These are phyloP conservation scores for Manis pentadactyla DNA, from an alignment of 2,797 vertebrate genomes.

Conservation along the genomic window DNA sequence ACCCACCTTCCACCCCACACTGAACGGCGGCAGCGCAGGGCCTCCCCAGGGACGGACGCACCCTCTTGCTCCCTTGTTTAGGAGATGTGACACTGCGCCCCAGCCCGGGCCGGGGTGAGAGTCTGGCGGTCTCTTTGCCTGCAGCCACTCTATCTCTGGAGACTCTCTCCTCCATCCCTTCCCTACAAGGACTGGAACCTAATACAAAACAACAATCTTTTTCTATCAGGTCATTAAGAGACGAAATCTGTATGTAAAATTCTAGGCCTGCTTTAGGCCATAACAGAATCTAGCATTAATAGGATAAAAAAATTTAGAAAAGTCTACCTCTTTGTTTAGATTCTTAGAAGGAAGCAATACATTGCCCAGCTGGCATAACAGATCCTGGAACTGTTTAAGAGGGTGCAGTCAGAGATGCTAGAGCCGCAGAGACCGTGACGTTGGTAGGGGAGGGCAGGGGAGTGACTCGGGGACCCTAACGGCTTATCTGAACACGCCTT, in stretches of 20 bases:
- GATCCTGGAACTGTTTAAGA: not conserved
- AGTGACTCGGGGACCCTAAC: not conserved
- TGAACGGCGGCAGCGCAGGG: not conserved
- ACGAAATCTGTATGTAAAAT: not conserved
- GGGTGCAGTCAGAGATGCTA: not conserved
- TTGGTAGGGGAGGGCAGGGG: too few relatives aligned
- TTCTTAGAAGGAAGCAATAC: slow-evolving; percentile 8
- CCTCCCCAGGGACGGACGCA: not conserved
- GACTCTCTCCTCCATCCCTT: not conserved
- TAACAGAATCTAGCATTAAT: not conserved
- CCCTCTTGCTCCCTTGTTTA: not conserved
- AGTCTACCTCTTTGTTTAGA: not conserved
- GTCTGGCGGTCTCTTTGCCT: not conserved
- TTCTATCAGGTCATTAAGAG: slow-evolving; percentile 22
- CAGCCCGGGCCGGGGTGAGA: not conserved
- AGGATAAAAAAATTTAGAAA: not conserved
- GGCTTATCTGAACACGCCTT: not conserved
- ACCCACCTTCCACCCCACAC: not conserved
- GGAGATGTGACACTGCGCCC: not conserved
- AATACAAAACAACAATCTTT: not conserved
- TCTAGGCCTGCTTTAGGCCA: slow-evolving; percentile 7
- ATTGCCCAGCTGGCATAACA: not conserved
- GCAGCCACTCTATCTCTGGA: not conserved
- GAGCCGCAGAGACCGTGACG: not conserved
- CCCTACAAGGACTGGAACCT: not conserved